Base-by-base conservation (phyloP, 2,888 invertebrate genomes). In the Xylophagus ater region DNA sequence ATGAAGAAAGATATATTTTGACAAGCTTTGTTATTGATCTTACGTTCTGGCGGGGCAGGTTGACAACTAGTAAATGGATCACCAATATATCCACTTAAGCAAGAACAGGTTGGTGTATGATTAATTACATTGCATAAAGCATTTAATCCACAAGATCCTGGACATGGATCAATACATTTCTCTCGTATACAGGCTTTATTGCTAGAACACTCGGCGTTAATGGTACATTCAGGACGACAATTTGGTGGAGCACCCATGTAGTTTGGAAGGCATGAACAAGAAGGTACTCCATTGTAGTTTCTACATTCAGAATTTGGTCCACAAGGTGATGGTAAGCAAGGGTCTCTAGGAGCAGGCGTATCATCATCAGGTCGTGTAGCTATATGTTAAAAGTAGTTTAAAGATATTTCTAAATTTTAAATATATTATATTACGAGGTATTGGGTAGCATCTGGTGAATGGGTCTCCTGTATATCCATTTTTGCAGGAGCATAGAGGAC, bases 141-240 rank as follows among this genome's bases (percentile, higher is more conserved):
- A 48, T 73, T 72, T 14, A 73, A 54, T 10, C 87, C 88, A 54
- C 88, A 82, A 19, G 82, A 74, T 30, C 83, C 83, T 5, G 75
- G 70, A 54, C 86, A 87, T 12, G 86, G 86, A 58, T 86, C 78
- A 47, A 70, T 70, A 60, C 86, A 87, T 60, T 79, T 81, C 61
- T 77, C 74, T 50, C 73, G 76, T 32, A 85, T 76, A 54, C 87
- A 88, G 5, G 86, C 81, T 53, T 74, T 70, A 50, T 74, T 75
- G 44, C 74, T 77, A 34, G 74, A 63, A 55, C 87, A 87, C 54
- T 86, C 84, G 8, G 78, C 70, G 49, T 80, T 82, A 24, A 78
- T 72, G 4, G 76, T 65, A 57, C 85, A 85, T 57, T 79, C 79
- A 4, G 85, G 84, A 52, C 76, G 70, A 53, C 85, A 86, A 55